A percentile compares a stretch with the other conserved stretches of the same genome.
phyloP scores from a whole-genome alignment of 2,113 vertebrate genomes.

The Albula goreensis region DNA sequence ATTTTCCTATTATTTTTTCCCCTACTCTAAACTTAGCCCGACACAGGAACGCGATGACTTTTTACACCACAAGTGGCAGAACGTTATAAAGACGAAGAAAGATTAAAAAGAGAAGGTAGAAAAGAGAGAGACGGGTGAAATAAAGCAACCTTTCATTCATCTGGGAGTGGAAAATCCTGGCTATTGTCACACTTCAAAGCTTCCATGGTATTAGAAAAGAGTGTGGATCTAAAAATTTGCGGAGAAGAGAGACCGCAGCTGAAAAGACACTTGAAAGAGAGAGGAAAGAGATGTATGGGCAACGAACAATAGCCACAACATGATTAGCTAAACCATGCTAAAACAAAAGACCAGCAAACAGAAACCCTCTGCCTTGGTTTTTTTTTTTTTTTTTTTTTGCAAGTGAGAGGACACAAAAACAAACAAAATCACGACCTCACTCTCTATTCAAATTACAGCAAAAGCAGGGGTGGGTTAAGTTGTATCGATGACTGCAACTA shows the following conservation, averaged over 20 bases:
- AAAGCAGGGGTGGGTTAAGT: not conserved
- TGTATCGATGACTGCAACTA: not conserved
- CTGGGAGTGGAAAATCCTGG: not conserved
- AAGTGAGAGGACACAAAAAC: not conserved
- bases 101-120: not conserved
- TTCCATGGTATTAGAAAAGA: not conserved
- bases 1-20: not conserved
- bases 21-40: not conserved
- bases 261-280: not conserved
- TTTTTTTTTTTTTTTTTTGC: not conserved
- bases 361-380: not conserved
- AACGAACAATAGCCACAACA: not conserved
- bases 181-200: not conserved
- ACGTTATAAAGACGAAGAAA: not conserved
- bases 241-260: not conserved
- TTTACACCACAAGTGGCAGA: not conserved
- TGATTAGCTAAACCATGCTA: not conserved
- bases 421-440: constrained; percentile 13
- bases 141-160: constrained; percentile 2
- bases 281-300: not conserved
- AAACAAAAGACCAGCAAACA: not conserved
- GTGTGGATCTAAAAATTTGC: not conserved
- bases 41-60: not conserved
- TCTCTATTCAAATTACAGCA: constrained; percentile 7
- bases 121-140: not conserved